Percentiles rank a stretch among this genome's conserved stretches.
phyloP scores from a whole-genome alignment of 2,113 vertebrate genomes.

The Chamaea fasciata region DNA sequence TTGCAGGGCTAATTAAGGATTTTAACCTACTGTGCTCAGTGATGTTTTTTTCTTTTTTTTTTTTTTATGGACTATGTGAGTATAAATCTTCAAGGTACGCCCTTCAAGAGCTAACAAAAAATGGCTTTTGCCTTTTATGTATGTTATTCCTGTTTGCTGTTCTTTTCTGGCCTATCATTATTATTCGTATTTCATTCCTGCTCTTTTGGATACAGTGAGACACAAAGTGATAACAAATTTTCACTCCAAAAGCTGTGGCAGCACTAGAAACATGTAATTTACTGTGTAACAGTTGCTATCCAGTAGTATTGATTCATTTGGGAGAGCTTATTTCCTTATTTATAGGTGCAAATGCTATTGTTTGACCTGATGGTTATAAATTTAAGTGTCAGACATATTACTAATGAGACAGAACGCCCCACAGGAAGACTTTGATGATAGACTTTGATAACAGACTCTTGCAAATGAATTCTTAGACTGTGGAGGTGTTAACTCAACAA shows the following conservation, averaged over 20 bases:
- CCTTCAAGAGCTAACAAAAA: not conserved
- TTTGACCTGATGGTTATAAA: conserved; percentile 34
- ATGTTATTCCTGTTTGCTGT: not conserved
- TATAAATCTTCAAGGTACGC: not conserved
- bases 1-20: not conserved
- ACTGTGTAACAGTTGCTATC: not conserved
- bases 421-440: conserved; percentile 52
- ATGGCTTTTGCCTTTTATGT: not conserved
- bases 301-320: not conserved
- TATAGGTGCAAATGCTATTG: not conserved
- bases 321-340: not conserved
- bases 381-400: not conserved
- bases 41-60: not conserved
- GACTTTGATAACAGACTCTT: not conserved
- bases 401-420: conserved; percentile 46
- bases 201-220: not conserved
- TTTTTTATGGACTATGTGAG: not conserved
- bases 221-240: not conserved
- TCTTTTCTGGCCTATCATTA: not conserved
- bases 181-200: not conserved
- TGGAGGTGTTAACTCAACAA: conserved; percentile 64
- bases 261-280: not conserved
- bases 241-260: not conserved
- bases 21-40: not conserved
- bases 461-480: conserved; percentile 50